Conservation (phyloP, 2,797 vertebrate genomes). For the Saxicola maurus region DNA sequence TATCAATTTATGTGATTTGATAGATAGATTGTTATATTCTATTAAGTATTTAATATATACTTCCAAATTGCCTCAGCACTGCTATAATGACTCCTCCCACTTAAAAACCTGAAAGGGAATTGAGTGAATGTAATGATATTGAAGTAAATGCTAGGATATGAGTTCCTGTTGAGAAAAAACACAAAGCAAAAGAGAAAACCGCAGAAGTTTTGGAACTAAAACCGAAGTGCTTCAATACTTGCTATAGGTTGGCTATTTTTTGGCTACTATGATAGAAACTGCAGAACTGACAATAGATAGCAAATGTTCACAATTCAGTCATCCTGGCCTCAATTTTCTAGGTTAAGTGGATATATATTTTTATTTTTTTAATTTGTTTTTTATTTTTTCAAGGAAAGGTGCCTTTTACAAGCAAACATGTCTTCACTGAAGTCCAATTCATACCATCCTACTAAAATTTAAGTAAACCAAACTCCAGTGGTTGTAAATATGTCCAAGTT, state of each 20-base stretch:
- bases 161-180: not conserved
- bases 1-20: slow-evolving; percentile 25
- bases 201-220: not conserved
- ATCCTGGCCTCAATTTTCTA: not conserved
- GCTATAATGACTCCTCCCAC: slow-evolving; percentile 25
- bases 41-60: slow-evolving; percentile 21
- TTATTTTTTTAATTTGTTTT: not conserved
- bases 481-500: not conserved
- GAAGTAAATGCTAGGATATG: not conserved
- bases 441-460: not conserved
- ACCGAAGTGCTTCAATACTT: not conserved
- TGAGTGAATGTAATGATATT: not conserved
- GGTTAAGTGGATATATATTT: not conserved
- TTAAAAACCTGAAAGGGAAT: slow-evolving; percentile 20
- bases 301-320: not conserved
- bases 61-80: slow-evolving; percentile 18
- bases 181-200: not conserved
- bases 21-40: slow-evolving; percentile 2
- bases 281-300: not conserved
- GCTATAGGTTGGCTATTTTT: not conserved
- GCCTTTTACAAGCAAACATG: not conserved
- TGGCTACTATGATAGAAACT: not conserved
- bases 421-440: not conserved
- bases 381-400: not conserved
- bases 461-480: not conserved